phyloP scores from a whole-genome alignment of 2,888 invertebrate genomes.

The Ophioninae sp. region DNA sequence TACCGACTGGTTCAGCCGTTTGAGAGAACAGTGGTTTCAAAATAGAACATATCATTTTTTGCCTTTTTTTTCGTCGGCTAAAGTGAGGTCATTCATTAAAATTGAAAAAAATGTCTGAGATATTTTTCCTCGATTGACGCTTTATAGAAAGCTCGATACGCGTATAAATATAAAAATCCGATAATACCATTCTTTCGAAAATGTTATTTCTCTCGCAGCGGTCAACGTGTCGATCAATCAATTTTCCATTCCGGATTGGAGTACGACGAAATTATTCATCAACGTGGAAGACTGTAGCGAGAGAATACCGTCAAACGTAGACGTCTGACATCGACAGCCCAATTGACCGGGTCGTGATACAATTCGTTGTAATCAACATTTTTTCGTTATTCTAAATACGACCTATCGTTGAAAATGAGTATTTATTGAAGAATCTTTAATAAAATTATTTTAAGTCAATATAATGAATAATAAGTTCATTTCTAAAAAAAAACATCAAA shows the following conservation, averaged over 20 bases:
- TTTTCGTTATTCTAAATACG: not conserved
- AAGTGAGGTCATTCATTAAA: not conserved
- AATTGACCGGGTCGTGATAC: not conserved
- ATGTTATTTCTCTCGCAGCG: not conserved
- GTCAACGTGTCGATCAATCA: not conserved
- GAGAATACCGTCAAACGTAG: not conserved
- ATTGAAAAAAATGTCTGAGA: not conserved
- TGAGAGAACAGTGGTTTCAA: too few species aligned
- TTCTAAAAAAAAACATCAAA: too few species aligned
- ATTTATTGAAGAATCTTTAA: too few species aligned
- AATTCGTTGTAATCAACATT: not conserved
- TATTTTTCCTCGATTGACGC: not conserved
- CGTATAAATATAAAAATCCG: not conserved
- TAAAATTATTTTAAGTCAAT: too few species aligned
- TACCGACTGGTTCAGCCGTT: too few species aligned
- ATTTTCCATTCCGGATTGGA: not conserved
- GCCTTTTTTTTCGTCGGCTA: too few species aligned
- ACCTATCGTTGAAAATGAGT: too few species aligned
- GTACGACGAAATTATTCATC: not conserved
- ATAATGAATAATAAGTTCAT: too few species aligned
- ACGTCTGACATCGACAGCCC: not conserved
- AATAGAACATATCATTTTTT: too few species aligned
- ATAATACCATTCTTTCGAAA: not conserved
- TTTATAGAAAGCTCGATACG: too few species aligned
- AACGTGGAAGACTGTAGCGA: not conserved